These are phyloP conservation scores for Drosophila oshimai DNA, from an alignment of 1,140 invertebrate genomes.

Conservation along the genomic window DNA sequence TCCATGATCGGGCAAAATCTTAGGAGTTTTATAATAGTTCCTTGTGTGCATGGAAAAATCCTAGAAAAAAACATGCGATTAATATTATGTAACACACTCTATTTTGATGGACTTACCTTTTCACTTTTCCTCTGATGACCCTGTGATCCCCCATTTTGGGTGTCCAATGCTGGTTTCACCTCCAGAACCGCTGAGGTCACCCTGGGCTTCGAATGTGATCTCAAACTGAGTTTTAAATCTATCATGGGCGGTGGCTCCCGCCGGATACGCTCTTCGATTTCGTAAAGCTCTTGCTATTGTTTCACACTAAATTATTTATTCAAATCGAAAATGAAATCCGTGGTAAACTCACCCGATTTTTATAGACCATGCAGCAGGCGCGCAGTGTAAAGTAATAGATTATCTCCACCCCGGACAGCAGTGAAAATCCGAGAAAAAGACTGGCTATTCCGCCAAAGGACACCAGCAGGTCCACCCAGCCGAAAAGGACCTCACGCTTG, in stretches of 20 bases:
- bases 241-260: constrained; percentile 67
- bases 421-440: constrained; percentile 89
- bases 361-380: constrained; percentile 86
- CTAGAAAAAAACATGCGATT: constrained; percentile 12
- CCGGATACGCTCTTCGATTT: constrained; percentile 72
- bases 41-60: constrained; percentile 58
- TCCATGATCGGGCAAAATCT: constrained; percentile 49
- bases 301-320: not conserved
- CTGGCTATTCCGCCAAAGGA: constrained; percentile 87
- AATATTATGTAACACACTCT: not conserved
- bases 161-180: constrained; percentile 31
- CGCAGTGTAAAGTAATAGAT: constrained; percentile 89
- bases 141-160: not conserved
- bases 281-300: constrained; percentile 70
- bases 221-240: constrained; percentile 56
- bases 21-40: constrained; percentile 58
- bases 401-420: constrained; percentile 88
- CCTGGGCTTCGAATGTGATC: constrained; percentile 30
- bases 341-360: constrained; percentile 61
- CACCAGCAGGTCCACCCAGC: constrained; percentile 90
- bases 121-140: constrained; percentile 39
- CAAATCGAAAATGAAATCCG: not conserved
- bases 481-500: constrained; percentile 89
- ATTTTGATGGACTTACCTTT: constrained; percentile 25
- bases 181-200: constrained; percentile 33